Conservation (phyloP, 1,140 invertebrate genomes). For the Ceratina calcarata region DNA sequence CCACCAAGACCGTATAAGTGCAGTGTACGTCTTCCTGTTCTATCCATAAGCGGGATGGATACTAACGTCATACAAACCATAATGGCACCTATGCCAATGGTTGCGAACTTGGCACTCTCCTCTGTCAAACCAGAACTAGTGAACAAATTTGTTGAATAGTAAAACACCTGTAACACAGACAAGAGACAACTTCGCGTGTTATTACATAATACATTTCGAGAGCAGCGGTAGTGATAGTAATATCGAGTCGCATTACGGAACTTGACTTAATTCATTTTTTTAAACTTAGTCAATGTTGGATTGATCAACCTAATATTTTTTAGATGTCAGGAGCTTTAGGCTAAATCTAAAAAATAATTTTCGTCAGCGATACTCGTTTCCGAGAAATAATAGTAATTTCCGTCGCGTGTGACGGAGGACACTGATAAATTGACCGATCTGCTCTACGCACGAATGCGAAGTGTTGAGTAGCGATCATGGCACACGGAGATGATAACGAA, state of each 20-base stretch:
- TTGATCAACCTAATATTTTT: too few species aligned
- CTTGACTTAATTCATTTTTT: too few species aligned
- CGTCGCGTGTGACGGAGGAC: too few species aligned
- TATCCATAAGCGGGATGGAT: slow-evolving; percentile 97
- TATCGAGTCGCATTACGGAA: not conserved
- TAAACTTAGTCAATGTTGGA: too few species aligned
- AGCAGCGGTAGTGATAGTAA: too few species aligned
- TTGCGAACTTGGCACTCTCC: slow-evolving; percentile 93
- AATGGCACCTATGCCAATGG: slow-evolving; percentile 97
- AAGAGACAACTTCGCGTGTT: slow-evolving; percentile 9
- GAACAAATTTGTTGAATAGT: slow-evolving; percentile 97
- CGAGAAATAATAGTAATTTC: too few species aligned
- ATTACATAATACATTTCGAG: not conserved
- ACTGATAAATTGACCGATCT: too few species aligned
- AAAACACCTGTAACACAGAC: slow-evolving; percentile 89
- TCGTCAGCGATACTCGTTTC: too few species aligned
- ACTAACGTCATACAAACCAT: slow-evolving; percentile 98
- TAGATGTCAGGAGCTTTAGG: too few species aligned
- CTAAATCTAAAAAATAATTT: too few species aligned
- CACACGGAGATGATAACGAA: not conserved
- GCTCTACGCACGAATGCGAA: too few species aligned
- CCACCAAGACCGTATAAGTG: slow-evolving; percentile 96
- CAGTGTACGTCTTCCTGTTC: slow-evolving; percentile 95
- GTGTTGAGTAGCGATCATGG: too few species aligned
- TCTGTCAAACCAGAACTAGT: slow-evolving; percentile 92